Evolutionary conservation across 1,140 invertebrate species (phyloP), one percentile per base, ranked within the genome.

Genomic region (Microplitis mediator): DNA sequence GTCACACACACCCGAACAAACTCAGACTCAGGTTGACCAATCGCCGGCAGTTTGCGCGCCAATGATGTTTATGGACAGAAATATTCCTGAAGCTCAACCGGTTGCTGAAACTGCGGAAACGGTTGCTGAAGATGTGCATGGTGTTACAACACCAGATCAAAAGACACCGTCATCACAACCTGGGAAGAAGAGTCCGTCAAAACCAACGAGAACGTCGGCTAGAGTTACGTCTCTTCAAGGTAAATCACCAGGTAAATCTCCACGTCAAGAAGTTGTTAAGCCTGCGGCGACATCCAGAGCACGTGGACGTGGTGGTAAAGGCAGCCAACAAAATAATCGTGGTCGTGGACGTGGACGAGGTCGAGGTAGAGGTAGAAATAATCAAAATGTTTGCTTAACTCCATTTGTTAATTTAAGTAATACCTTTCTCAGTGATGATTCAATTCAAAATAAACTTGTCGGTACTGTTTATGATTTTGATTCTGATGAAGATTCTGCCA

Each of bases 381-480:
- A 87, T 84, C 78, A 89, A 81, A 78, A 82, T 74, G 58, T 81
- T 78, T 65, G 84, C 76, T 16, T 87, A 79, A 69, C 79, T 4
- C 34, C 78, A 23, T 71, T 75, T 54, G 75, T 77, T 1, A 50
- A 68, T 82, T 77, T 78, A 81, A 79, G 75, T 81, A 84, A 78
- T 85, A 77, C 71, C 58, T 82, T 86, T 31, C 80, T 86, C 61
- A 80, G 84, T 56, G 80, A 89, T 76, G 87, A 90, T 61, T 89
- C 89, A 0, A 93, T 93, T 54, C 91, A 92, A 67, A 93, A 91
- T 78, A 94, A 94, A 83, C 87, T 96, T 32, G 91, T 92, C 3
- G 95, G 95, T 3, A 96, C 95, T 1, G 95, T 96, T 1, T 97
- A 95, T 75, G 94, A 95, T 79, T 91, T 95, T 76, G 93, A 95